Conservation (phyloP, 2,113 vertebrate genomes). For the Tinamus guttatus region DNA sequence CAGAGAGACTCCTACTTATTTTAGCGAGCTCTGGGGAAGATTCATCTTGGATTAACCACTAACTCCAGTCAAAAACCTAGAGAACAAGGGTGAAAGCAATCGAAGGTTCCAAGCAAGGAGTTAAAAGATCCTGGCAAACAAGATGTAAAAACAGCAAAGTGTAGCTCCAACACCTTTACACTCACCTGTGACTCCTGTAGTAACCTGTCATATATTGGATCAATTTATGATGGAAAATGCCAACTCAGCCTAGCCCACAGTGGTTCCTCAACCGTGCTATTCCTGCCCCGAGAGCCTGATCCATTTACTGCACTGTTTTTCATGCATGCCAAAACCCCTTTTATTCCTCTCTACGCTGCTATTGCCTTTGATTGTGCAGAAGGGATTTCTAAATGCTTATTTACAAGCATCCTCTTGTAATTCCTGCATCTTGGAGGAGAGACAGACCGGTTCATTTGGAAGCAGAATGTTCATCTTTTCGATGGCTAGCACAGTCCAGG, state of each 20-base stretch:
- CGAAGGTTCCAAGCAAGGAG: neutral
- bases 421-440: conserved; percentile 25
- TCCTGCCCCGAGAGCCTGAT: neutral
- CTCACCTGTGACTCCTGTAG: neutral
- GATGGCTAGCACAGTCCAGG: neutral
- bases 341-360: conserved; percentile 21
- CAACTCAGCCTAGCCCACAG: neutral
- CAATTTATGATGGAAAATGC: neutral
- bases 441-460: conserved; percentile 46
- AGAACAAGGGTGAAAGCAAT: neutral
- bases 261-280: neutral
- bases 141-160: neutral
- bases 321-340: conserved; percentile 37
- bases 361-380: conserved; percentile 40
- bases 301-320: conserved; percentile 26
- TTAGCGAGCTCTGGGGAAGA: neutral
- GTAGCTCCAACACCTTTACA: neutral
- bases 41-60: neutral
- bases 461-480: conserved; percentile 45
- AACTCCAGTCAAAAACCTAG: neutral
- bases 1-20: neutral
- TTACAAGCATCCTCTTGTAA: conserved; percentile 24
- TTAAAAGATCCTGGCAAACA: neutral
- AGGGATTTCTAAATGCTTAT: conserved; percentile 64
- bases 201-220: neutral